These are phyloP conservation scores for Climacteris rufus DNA, from an alignment of 2,113 vertebrate species.

Conservation along the genomic window DNA sequence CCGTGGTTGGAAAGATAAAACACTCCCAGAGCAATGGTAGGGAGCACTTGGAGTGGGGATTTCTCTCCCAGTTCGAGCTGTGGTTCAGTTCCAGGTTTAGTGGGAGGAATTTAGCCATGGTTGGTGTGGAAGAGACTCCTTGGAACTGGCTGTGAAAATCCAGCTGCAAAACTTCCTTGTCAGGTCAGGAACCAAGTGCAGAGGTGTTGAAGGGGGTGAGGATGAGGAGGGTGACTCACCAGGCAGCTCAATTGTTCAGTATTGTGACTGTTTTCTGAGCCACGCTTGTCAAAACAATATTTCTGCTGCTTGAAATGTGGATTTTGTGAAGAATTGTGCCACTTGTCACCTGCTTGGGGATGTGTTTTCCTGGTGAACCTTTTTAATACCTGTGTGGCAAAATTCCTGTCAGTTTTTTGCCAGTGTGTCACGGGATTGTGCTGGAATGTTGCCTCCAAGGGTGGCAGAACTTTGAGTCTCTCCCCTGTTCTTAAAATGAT, in stretches of 20 bases:
- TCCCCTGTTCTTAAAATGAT: neutral
- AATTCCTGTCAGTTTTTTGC: neutral
- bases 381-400: neutral
- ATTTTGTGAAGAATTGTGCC: too few species aligned
- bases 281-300: neutral
- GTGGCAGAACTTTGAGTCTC: neutral
- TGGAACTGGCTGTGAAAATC: neutral
- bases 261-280: neutral
- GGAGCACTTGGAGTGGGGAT: neutral
- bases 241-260: neutral
- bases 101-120: neutral
- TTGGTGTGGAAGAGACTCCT: neutral
- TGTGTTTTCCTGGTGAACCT: neutral
- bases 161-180: neutral
- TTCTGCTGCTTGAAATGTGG: neutral
- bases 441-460: neutral
- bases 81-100: neutral
- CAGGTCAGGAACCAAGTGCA: neutral
- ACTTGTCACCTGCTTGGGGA: neutral
- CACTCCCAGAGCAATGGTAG: accelerated
- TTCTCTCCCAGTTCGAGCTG: neutral
- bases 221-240: neutral
- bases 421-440: neutral
- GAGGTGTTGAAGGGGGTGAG: neutral
- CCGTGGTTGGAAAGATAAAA: neutral